phyloP scores from a whole-genome alignment of 2,113 vertebrate species.

The Chaetura pelagica region DNA sequence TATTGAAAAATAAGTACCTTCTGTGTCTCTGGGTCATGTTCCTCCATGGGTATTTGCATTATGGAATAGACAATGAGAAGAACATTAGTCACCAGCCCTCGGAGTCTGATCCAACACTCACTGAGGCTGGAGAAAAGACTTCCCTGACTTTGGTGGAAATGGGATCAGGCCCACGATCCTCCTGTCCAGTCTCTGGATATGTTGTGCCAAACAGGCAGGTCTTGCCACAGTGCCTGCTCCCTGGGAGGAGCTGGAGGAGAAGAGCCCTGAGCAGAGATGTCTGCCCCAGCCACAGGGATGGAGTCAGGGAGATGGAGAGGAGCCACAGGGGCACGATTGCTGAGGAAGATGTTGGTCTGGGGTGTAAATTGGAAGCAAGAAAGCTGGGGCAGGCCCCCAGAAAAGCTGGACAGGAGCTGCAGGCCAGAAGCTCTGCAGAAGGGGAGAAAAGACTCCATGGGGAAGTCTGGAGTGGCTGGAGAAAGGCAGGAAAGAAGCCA shows the following conservation, averaged over 20 bases:
- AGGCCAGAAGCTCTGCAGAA: neutral
- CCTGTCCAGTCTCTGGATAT: neutral
- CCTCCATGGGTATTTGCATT: neutral
- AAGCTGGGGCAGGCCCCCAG: neutral
- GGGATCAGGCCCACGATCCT: neutral
- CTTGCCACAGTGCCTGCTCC: neutral
- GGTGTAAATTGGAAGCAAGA: neutral
- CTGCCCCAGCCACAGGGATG: neutral
- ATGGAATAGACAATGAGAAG: neutral
- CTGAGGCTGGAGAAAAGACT: constrained; percentile 19
- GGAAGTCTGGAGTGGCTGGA: neutral
- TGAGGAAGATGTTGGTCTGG: neutral
- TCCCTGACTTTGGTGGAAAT: neutral
- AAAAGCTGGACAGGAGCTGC: neutral
- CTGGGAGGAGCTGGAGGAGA: neutral
- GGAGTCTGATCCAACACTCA: neutral
- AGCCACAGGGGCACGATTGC: neutral
- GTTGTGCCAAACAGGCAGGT: neutral
- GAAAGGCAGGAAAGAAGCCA: neutral
- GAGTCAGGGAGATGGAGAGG: neutral
- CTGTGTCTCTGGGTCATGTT: constrained; percentile 13
- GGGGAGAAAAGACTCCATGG: neutral
- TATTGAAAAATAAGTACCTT: constrained; percentile 43
- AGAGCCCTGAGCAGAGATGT: neutral
- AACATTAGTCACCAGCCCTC: constrained; percentile 12